Base-by-base conservation (phyloP, 2,888 invertebrate genomes). In the Sesia bembeciformis region DNA sequence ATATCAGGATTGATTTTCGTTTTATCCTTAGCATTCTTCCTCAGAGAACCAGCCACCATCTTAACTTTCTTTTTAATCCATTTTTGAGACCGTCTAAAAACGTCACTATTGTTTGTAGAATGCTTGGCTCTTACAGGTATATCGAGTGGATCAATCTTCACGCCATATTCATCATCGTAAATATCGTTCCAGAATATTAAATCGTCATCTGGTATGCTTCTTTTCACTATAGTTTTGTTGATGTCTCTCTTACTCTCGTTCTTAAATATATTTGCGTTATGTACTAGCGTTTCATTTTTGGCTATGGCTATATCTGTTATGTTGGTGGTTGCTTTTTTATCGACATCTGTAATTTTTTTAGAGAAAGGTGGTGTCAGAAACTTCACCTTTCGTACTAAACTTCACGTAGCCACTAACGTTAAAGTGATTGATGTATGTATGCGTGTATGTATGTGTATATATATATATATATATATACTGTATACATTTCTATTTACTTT, bases 151-250 rank as follows among this genome's bases (percentile, higher is more conserved):
- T 75, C 80, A 1, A 63, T 40, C 55, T 73, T 70, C 0, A 83
- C 60, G 0, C 84, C 88, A 52, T 87, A 84, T 49, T 87, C 87
- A 3, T 85, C 82, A 40, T 88, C 85, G 41, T 87, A 87, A 0
- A 87, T 64, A 53, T 85, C 82, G 40, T 82, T 80, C 87, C 87
- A 87, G 55, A 79, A 81, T 54, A 83, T 74, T 0, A 79, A 56
- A 60, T 79, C 77, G 8, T 66, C 72, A 0, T 72, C 69, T 0
- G 66, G 69, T 6, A 61, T 71, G 55, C 74, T 74, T 49, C 88
- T 68, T 67, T 88, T 88, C 0, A 77, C 76, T 40, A 78, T 53
- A 0, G 69, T 68, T 58, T 69, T 74, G 5, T 65, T 63, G 58
- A 69, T 73, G 5, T 65, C 63, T 4, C 50, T 52, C 3, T 5